These are phyloP conservation scores for Hybognathus amarus DNA, from an alignment of 2,797 vertebrate genomes.

Conservation along the genomic window DNA sequence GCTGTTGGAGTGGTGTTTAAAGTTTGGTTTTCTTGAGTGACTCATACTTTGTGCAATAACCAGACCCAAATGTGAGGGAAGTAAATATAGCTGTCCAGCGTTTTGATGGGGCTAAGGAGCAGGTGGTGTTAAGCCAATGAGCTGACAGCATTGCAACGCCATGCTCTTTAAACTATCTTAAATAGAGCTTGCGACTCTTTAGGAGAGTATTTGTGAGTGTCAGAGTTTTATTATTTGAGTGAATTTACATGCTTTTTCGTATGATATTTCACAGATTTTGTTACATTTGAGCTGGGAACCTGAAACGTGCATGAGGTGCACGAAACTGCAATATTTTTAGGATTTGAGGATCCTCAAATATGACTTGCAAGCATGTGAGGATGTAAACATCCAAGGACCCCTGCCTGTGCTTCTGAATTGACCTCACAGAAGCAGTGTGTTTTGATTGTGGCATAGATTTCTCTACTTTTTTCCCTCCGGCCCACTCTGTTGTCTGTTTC, in stretches of 20 bases:
- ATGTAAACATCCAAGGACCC: slow-evolving; percentile 57
- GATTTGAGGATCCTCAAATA: not conserved
- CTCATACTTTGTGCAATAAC: slow-evolving; percentile 70
- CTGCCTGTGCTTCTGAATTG: slow-evolving; percentile 27
- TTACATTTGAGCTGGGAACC: not conserved
- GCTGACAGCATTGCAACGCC: slow-evolving; percentile 64
- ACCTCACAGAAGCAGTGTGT: slow-evolving; percentile 62
- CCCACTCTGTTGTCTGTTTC: slow-evolving; percentile 73
- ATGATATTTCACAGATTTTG: slow-evolving; percentile 12
- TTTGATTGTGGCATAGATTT: slow-evolving; percentile 56
- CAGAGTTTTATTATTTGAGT: slow-evolving; percentile 46
- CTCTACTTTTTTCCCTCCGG: slow-evolving; percentile 67
- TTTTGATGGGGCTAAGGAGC: slow-evolving; percentile 68
- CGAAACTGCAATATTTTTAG: slow-evolving; percentile 8
- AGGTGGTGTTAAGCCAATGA: slow-evolving; percentile 71
- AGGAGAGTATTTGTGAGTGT: slow-evolving; percentile 9
- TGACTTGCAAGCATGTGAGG: not conserved
- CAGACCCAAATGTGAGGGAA: slow-evolving; percentile 65
- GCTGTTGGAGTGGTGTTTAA: slow-evolving; percentile 65
- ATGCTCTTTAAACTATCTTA: slow-evolving; percentile 57
- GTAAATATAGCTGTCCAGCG: slow-evolving; percentile 63
- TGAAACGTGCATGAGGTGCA: not conserved
- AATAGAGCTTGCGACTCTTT: slow-evolving; percentile 62
- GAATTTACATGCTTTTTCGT: slow-evolving; percentile 50
- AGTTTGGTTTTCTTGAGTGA: slow-evolving; percentile 71